phyloP scores from a whole-genome alignment of 1,140 invertebrate genomes.

The Oedothorax gibbosus region DNA sequence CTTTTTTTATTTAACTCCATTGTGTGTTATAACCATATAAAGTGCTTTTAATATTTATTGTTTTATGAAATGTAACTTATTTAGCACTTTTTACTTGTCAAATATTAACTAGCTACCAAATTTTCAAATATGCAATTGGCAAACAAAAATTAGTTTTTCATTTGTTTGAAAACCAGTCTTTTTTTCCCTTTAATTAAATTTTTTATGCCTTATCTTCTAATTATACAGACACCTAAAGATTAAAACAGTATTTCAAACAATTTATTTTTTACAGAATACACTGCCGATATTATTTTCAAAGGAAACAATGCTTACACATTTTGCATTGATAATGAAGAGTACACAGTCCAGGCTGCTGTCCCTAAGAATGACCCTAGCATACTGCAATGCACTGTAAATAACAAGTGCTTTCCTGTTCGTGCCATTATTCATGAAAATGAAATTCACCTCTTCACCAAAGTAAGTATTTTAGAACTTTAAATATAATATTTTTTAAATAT shows the following conservation, averaged over 20 bases:
- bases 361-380: conserved; percentile 27
- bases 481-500: not conserved
- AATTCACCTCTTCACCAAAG: conserved; percentile 70
- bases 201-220: too few species aligned
- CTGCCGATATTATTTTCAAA: conserved; percentile 37
- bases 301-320: conserved; percentile 23
- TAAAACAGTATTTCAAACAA: too few species aligned
- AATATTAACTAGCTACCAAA: too few species aligned
- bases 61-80: too few species aligned
- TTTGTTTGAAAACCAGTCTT: too few species aligned
- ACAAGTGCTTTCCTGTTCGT: conserved; percentile 66
- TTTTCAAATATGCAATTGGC: too few species aligned
- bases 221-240: too few species aligned
- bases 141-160: too few species aligned
- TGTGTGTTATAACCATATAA: not conserved
- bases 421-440: conserved; percentile 67
- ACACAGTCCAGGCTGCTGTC: conserved; percentile 55
- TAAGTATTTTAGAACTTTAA: conserved; percentile 59
- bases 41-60: too few species aligned
- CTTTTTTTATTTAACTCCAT: not conserved
- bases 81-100: too few species aligned
- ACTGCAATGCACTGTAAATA: conserved; percentile 66
- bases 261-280: conserved; percentile 33
- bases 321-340: conserved; percentile 20
- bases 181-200: too few species aligned